Conservation (phyloP, 2,797 vertebrate genomes). For the Anas capensis region DNA sequence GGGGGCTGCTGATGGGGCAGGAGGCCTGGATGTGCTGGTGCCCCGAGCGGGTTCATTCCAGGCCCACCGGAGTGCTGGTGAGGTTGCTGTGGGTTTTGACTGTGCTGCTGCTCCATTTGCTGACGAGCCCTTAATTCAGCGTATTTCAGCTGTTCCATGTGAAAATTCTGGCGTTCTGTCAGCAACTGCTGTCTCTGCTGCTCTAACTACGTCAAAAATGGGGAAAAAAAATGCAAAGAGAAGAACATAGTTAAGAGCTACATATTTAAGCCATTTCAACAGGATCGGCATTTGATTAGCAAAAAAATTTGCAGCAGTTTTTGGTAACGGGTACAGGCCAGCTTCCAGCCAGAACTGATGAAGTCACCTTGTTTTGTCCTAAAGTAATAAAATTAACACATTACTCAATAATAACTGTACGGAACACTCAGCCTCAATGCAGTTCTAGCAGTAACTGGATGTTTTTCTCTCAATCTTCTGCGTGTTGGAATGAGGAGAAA, state of each 20-base stretch:
- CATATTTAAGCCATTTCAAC: neutral
- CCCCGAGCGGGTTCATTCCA: slow-evolving; percentile 73
- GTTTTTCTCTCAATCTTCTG: accelerated
- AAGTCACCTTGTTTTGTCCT: neutral
- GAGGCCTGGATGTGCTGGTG: slow-evolving; percentile 80
- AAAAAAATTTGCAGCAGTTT: neutral
- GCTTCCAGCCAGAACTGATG: neutral
- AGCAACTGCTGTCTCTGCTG: slow-evolving; percentile 97
- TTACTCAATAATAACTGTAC: neutral
- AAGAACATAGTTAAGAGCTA: accelerated
- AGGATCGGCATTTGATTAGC: neutral
- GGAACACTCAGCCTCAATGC: neutral
- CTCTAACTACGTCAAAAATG: slow-evolving; percentile 83
- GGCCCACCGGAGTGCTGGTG: slow-evolving; percentile 78
- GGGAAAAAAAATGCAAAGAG: accelerated
- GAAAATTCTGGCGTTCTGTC: slow-evolving; percentile 96
- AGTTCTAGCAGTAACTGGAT: neutral
- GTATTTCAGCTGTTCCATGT: slow-evolving; percentile 99
- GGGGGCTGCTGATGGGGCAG: slow-evolving; percentile 86
- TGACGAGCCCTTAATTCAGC: slow-evolving; percentile 94
- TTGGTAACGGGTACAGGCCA: neutral
- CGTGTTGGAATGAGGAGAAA: neutral
- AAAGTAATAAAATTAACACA: accelerated
- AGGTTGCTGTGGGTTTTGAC: slow-evolving; percentile 74
- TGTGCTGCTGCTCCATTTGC: slow-evolving; percentile 93